Conservation (phyloP, 1,140 invertebrate genomes). For the Diabrotica undecimpunctata region DNA sequence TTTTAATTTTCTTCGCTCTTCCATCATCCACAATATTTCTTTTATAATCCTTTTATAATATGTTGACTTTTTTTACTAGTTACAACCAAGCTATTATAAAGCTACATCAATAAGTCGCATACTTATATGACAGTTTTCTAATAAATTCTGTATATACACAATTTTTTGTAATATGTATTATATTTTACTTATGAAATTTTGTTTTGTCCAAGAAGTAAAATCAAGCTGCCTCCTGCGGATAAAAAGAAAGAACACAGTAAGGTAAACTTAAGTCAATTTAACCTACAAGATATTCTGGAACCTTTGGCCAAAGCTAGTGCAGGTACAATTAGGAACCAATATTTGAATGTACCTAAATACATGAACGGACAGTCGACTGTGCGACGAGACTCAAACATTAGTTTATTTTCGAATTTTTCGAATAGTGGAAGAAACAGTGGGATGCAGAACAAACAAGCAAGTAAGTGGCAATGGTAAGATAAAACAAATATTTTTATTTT, state of each 20-base stretch:
- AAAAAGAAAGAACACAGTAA: slow-evolving; percentile 52
- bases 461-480: slow-evolving; percentile 17
- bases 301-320: slow-evolving; percentile 47
- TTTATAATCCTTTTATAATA: too few species aligned
- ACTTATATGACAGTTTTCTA: too few species aligned
- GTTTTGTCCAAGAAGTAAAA: slow-evolving; percentile 40
- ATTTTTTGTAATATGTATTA: slow-evolving; percentile 7
- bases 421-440: slow-evolving; percentile 23
- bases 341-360: slow-evolving; percentile 67
- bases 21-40: too few species aligned
- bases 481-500: slow-evolving; percentile 1
- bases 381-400: slow-evolving; percentile 27
- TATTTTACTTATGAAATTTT: slow-evolving; percentile 19
- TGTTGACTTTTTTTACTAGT: too few species aligned
- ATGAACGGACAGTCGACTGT: slow-evolving; percentile 56
- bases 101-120: too few species aligned
- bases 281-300: slow-evolving; percentile 44
- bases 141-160: too few species aligned
- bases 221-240: slow-evolving; percentile 39
- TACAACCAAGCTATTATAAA: too few species aligned
- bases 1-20: too few species aligned
- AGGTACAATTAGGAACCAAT: slow-evolving; percentile 68
- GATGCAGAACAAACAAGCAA: slow-evolving; percentile 23
- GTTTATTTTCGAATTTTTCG: slow-evolving; percentile 21
- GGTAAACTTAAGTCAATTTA: slow-evolving; percentile 51